Conservation (phyloP, 2,113 vertebrate genomes). For the Capra hircus region DNA sequence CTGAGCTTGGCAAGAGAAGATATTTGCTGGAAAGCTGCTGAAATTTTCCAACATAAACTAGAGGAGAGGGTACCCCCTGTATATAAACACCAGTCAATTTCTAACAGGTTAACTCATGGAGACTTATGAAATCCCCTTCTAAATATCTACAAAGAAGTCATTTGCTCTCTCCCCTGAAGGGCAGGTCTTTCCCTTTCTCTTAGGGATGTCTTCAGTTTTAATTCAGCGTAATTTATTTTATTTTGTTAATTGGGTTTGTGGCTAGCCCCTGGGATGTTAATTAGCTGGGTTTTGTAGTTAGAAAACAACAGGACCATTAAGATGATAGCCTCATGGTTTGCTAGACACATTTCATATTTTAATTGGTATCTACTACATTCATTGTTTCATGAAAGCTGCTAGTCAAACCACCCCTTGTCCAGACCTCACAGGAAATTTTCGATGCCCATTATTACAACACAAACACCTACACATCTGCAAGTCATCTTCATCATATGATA, state of each 20-base stretch:
- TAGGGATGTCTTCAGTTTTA: constrained; percentile 23
- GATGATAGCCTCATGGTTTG: constrained; percentile 41
- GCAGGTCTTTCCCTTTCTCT: neutral
- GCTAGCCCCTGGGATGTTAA: constrained; percentile 28
- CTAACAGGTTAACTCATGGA: neutral
- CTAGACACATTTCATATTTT: constrained; percentile 13
- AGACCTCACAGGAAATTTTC: neutral
- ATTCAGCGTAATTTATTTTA: constrained; percentile 42
- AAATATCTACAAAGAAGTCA: neutral
- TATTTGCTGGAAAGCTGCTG: neutral
- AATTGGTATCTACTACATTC: constrained; percentile 51
- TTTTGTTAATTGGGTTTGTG: constrained; percentile 18
- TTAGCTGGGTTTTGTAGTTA: constrained; percentile 27
- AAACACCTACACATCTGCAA: neutral
- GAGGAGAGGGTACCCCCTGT: neutral
- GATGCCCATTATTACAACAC: neutral
- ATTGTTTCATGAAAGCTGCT: constrained; percentile 26
- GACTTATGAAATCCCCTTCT: neutral
- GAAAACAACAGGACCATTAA: neutral
- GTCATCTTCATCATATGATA: neutral
- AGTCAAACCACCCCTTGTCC: neutral
- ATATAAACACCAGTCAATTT: neutral
- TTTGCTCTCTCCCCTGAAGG: constrained; percentile 19
- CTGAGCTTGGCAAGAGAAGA: neutral
- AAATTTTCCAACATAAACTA: neutral